phyloP scores from a whole-genome alignment of 2,113 vertebrate genomes.

The Tyto alba region DNA sequence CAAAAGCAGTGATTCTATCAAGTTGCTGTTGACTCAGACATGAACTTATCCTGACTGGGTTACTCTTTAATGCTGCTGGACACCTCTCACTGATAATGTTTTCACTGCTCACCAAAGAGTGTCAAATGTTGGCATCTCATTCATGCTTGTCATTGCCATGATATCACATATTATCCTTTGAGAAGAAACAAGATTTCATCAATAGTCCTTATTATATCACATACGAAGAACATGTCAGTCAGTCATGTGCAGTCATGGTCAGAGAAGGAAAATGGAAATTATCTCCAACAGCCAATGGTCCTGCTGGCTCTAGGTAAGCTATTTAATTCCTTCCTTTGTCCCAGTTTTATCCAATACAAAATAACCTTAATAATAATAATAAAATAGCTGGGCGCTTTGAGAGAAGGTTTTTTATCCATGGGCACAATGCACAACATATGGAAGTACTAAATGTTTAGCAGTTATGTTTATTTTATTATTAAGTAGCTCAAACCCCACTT shows the following conservation, averaged over 20 bases:
- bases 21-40: constrained; percentile 52
- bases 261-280: neutral
- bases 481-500: neutral
- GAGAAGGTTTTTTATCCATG: neutral
- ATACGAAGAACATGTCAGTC: neutral
- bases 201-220: neutral
- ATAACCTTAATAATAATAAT: neutral
- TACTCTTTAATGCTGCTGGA: constrained; percentile 60
- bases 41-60: constrained; percentile 54
- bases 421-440: neutral
- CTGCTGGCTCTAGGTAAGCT: neutral
- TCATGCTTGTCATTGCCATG: constrained; percentile 63
- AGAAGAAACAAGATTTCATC: constrained; percentile 8
- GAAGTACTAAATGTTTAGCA: neutral
- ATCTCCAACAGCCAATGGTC: neutral
- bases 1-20: constrained; percentile 63
- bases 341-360: neutral
- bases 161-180: constrained; percentile 20
- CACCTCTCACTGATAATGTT: constrained; percentile 50
- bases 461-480: neutral
- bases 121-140: constrained; percentile 57
- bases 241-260: neutral
- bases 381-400: neutral
- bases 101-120: constrained; percentile 31
- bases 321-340: neutral